Evolutionary conservation across 1,140 invertebrate species (phyloP).

Genomic region (Hylyphantes graminicola): DNA sequence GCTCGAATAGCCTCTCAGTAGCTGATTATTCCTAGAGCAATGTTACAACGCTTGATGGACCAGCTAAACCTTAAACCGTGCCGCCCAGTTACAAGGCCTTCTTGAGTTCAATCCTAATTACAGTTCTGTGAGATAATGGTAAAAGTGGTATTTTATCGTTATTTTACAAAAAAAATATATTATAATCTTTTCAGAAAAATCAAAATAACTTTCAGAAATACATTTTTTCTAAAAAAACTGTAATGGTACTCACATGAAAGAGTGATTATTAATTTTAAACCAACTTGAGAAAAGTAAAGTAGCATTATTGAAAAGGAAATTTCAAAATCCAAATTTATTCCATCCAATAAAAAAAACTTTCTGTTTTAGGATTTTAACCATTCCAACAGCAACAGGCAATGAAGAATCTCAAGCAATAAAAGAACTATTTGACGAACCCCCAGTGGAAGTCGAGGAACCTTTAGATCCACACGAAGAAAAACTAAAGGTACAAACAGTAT

Average conservation of each 20-base stretch:
- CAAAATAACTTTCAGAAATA: too few species aligned
- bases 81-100: too few species aligned
- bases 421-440: not conserved
- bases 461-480: constrained; percentile 27
- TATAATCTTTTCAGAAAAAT: too few species aligned
- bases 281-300: not conserved
- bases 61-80: too few species aligned
- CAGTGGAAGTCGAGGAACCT: not conserved
- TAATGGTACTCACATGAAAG: not conserved
- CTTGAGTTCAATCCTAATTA: too few species aligned
- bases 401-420: not conserved
- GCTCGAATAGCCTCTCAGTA: too few species aligned
- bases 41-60: too few species aligned
- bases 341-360: not conserved
- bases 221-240: not conserved
- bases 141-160: too few species aligned
- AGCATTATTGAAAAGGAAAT: not conserved
- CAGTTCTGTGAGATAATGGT: too few species aligned
- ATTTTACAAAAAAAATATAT: too few species aligned
- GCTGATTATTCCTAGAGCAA: too few species aligned
- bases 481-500: constrained; percentile 1
- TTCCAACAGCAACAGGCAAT: not conserved
- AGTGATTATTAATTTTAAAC: not conserved
- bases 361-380: not conserved
- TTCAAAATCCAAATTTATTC: not conserved